These are phyloP conservation scores for Hirundo rustica DNA, from an alignment of 2,797 vertebrate genomes.

Conservation along the genomic window DNA sequence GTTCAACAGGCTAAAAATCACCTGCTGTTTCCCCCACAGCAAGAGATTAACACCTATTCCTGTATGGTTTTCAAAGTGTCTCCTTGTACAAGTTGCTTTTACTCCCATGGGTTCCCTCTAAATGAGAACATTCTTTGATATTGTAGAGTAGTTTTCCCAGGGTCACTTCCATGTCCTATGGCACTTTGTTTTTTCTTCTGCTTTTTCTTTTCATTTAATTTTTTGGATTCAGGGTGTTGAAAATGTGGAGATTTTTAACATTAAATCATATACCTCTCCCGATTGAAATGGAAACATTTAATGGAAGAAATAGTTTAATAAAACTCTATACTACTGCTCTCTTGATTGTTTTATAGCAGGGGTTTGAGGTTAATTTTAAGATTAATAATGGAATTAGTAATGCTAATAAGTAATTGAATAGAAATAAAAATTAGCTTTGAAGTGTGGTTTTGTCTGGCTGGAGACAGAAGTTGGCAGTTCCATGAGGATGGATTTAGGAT, in stretches of 20 bases:
- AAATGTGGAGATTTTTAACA: neutral
- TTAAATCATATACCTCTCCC: neutral
- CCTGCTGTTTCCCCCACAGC: neutral
- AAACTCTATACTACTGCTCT: neutral
- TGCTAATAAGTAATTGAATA: neutral
- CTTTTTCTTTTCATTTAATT: neutral
- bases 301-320: neutral
- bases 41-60: neutral
- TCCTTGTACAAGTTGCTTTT: neutral
- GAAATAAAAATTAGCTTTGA: neutral
- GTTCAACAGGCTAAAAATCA: neutral
- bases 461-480: neutral
- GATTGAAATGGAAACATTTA: neutral
- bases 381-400: neutral
- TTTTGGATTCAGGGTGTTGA: neutral
- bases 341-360: neutral
- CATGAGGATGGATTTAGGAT: neutral
- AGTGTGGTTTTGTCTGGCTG: neutral
- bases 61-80: rapidly evolving
- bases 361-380: neutral
- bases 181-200: neutral
- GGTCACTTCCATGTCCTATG: neutral
- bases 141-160: neutral
- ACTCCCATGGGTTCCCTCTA: neutral
- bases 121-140: neutral